Conservation (phyloP, 2,113 vertebrate genomes). For the Pterocles gutturalis region DNA sequence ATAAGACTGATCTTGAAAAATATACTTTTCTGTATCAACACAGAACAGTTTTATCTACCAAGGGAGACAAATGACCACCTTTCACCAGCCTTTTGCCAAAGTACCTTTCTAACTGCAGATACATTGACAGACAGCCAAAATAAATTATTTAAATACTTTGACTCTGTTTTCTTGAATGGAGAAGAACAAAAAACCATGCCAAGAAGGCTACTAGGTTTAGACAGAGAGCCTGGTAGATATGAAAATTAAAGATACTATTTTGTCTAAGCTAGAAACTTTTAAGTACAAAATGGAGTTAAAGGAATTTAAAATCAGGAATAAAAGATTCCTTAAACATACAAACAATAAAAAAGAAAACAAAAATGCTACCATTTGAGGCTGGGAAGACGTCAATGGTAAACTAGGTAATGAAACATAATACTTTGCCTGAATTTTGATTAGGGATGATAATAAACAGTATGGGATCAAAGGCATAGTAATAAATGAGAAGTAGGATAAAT, state of each 20-base stretch:
- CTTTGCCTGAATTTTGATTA: not conserved
- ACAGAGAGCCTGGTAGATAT: not conserved
- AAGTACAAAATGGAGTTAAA: not conserved
- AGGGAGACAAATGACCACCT: not conserved
- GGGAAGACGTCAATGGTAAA: not conserved
- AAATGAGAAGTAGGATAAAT: not conserved
- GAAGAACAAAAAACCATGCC: not conserved
- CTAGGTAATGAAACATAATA: not conserved
- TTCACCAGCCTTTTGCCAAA: not conserved
- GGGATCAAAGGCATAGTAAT: not conserved
- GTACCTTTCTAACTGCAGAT: not conserved
- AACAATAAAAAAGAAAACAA: not conserved
- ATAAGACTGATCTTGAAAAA: not conserved
- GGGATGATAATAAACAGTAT: not conserved
- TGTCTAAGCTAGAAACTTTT: not conserved
- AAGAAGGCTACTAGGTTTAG: not conserved
- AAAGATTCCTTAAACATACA: not conserved
- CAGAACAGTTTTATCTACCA: not conserved
- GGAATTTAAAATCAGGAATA: not conserved
- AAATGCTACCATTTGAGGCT: not conserved
- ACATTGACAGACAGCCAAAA: not conserved
- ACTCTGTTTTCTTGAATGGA: not conserved
- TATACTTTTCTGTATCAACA: not conserved
- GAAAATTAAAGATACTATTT: not conserved
- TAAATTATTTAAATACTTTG: not conserved